phyloP scores from a whole-genome alignment of 2,888 invertebrate genomes.

The Tenthredo scrophulariae region DNA sequence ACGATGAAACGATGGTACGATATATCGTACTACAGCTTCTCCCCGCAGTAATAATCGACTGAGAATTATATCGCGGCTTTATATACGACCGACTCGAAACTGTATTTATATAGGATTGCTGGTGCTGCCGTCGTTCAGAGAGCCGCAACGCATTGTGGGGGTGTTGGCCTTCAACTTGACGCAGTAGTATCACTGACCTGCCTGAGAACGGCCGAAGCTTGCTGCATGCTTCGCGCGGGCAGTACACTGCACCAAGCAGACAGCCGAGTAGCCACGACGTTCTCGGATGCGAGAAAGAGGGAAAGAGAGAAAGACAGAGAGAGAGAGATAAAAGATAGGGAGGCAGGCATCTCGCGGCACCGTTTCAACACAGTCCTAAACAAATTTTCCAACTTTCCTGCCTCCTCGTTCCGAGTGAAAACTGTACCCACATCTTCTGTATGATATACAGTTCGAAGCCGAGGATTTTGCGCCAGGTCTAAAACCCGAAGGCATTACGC shows the following conservation, averaged over 20 bases:
- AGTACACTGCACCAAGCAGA: constrained; percentile 4
- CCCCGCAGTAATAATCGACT: background rate
- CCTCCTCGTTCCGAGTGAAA: constrained; percentile 16
- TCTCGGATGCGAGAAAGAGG: constrained; percentile 14
- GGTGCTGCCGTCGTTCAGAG: constrained; percentile 56
- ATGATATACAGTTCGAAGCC: background rate
- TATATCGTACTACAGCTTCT: background rate
- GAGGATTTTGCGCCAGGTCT: background rate
- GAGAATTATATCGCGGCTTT: constrained; percentile 22
- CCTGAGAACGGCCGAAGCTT: constrained; percentile 75
- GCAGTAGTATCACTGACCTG: constrained; percentile 79
- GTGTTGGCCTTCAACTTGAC: constrained; percentile 79
- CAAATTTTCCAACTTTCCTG: constrained; percentile 31
- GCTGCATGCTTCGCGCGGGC: constrained; percentile 56
- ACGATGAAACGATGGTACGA: no score
- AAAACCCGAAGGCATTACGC: background rate
- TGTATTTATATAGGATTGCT: constrained; percentile 43
- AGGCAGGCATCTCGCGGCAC: constrained; percentile 36
- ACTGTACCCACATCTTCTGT: background rate
- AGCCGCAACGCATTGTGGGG: constrained; percentile 77
- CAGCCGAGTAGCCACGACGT: constrained; percentile 37
- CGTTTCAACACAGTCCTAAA: constrained; percentile 41
- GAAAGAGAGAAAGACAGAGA: constrained; percentile 25
- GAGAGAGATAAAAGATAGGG: constrained; percentile 4
- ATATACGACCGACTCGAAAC: background rate